These are phyloP conservation scores for Emberiza fucata DNA, from an alignment of 2,113 vertebrate genomes.

Conservation along the genomic window DNA sequence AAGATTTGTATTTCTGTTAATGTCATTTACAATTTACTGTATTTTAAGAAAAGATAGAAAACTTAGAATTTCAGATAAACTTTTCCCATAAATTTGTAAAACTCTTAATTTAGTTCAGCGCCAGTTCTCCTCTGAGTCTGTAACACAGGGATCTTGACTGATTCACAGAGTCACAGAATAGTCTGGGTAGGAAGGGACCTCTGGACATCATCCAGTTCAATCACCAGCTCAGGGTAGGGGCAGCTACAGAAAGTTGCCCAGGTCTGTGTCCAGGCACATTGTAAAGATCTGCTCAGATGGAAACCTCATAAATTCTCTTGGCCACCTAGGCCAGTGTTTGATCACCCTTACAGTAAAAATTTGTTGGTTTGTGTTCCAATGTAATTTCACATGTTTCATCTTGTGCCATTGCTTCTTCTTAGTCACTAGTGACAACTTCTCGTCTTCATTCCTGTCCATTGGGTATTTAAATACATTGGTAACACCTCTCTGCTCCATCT, in stretches of 20 bases:
- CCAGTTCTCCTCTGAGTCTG: background rate
- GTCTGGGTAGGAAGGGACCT: background rate
- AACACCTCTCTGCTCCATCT: background rate
- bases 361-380: background rate
- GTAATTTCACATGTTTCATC: background rate
- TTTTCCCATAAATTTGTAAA: background rate
- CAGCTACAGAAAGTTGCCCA: background rate
- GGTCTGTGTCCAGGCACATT: background rate
- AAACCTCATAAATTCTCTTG: background rate
- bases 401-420: background rate
- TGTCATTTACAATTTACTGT: conserved; percentile 17
- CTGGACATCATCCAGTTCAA: background rate
- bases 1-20: conserved; percentile 21
- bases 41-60: background rate
- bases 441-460: background rate
- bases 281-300: background rate
- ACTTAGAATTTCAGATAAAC: conserved; percentile 10
- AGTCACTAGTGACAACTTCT: background rate
- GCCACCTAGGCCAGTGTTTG: background rate
- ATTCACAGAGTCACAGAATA: background rate
- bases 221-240: background rate
- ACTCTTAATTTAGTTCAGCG: background rate
- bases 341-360: background rate
- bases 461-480: background rate
- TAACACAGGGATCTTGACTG: background rate